phyloP scores from a whole-genome alignment of 2,113 vertebrate genomes.

The Sinocyclocheilus grahami region DNA sequence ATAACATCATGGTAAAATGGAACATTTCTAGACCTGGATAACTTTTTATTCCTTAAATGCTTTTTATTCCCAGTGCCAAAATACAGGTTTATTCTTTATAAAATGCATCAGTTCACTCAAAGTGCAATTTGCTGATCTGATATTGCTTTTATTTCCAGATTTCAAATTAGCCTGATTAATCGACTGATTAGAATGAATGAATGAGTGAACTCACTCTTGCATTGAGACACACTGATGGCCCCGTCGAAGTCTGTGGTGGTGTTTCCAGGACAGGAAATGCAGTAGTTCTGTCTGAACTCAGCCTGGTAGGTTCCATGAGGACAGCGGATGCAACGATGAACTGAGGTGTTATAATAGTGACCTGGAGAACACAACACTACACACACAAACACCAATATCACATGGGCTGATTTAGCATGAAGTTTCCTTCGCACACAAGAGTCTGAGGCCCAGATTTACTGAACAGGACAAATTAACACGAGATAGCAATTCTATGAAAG shows the following conservation, averaged over 20 bases:
- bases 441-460: too few species aligned
- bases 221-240: slow-evolving; percentile 92
- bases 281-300: slow-evolving; percentile 96
- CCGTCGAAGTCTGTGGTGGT: slow-evolving; percentile 97
- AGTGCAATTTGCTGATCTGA: not conserved
- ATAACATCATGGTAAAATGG: not conserved
- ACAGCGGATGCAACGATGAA: slow-evolving; percentile 95
- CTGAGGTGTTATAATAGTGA: slow-evolving; percentile 95
- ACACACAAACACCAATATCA: slow-evolving; percentile 38
- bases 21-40: not conserved
- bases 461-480: too few species aligned
- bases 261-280: slow-evolving; percentile 93
- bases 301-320: slow-evolving; percentile 92
- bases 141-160: not conserved
- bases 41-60: not conserved
- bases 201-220: slow-evolving; percentile 86
- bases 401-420: slow-evolving; percentile 12
- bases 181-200: not conserved
- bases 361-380: slow-evolving; percentile 94
- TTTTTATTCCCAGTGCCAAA: not conserved
- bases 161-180: not conserved
- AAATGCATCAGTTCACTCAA: too few species aligned
- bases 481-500: too few species aligned
- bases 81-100: not conserved
- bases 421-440: not conserved